These are phyloP conservation scores for Eonycteris spelaea DNA, from an alignment of 2,113 vertebrate genomes.

Conservation along the genomic window DNA sequence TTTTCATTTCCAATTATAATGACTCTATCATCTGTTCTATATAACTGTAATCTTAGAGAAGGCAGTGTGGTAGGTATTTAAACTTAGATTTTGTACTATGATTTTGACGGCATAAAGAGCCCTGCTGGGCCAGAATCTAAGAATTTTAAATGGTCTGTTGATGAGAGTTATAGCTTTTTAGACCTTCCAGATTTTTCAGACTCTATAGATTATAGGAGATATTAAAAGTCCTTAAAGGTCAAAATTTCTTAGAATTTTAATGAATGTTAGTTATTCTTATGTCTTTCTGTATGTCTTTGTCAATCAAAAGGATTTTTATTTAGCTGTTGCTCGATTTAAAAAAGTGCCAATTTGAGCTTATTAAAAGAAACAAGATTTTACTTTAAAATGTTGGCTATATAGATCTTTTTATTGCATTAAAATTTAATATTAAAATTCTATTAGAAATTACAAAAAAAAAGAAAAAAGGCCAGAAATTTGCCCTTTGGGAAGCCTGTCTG, in stretches of 20 bases:
- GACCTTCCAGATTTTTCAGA: conserved; percentile 42
- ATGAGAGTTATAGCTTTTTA: conserved; percentile 54
- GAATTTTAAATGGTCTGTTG: conserved; percentile 31
- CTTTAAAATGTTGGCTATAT: conserved; percentile 70
- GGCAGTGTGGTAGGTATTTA: neutral
- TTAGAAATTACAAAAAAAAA: conserved; percentile 72
- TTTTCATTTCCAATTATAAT: conserved; percentile 58
- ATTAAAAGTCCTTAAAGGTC: conserved; percentile 46
- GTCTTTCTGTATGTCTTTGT: conserved; percentile 65
- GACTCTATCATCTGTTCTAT: conserved; percentile 9
- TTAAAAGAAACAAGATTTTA: conserved; percentile 75
- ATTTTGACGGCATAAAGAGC: conserved; percentile 45
- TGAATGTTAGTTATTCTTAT: conserved; percentile 62
- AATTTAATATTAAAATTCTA: conserved; percentile 40
- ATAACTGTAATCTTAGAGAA: conserved; percentile 44
- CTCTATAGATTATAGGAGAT: conserved; percentile 46
- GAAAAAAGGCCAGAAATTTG: conserved; percentile 71
- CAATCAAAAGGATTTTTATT: conserved; percentile 59
- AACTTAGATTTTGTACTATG: conserved; percentile 40
- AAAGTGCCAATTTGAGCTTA: conserved; percentile 61
- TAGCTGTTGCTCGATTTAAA: conserved; percentile 52
- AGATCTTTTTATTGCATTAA: conserved; percentile 57
- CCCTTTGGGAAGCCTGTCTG: conserved; percentile 69
- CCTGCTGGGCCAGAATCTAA: neutral
- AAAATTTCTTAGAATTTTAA: conserved; percentile 49